Base-by-base conservation (phyloP, 2,888 invertebrate species). In the Synanthedon formicaeformis region DNA sequence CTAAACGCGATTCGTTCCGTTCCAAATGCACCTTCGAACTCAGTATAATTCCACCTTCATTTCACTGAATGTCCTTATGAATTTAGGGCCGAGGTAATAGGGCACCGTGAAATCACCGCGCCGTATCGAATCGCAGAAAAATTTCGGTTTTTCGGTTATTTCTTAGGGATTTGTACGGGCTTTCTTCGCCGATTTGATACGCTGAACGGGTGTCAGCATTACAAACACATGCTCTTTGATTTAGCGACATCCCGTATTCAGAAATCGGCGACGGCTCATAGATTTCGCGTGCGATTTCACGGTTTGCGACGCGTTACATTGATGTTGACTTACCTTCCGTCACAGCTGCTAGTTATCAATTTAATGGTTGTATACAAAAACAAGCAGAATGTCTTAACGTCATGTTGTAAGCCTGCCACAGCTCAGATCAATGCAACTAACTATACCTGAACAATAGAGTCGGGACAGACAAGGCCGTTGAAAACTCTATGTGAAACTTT, bases 61-160 rank as follows among this genome's bases (percentile, higher is more conserved):
- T 68, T 68, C 66, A 53, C 54, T 51, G 55, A 64, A 64, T 57
- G 57, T 54, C 45, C 53, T 45, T 51, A 51, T 53, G 50, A 50
- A 48, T 60, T 67, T 67, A 71, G 77, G 78, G 78, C 66, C 49
- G 18, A 61, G 69, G 60, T 76, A 75, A 81, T 83, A 78, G 78
- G 77, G 74, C 60, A 73, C 79, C 85, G 80, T 85, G 84, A 85
- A 87, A 87, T 87, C 83, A 72, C 61, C 61, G 61, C 60, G 61
- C 71, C 76, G 86, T 75, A 73, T 69, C 88, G 83, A 88, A 88
- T 88, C 72, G 85, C 86, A 81, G 86, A 85, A 88, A 87, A 85
- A 86, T 88, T 83, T 82, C 81, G 88, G 88, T 88, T 88, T 87
- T 83, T 87, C 88, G 88, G 86, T 88, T 84, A 83, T 87, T 88